Percentiles rank a stretch among this genome's conserved stretches.
Evolutionary conservation across 2,797 vertebrate species (phyloP).

Genomic region (Ateles fusciceps): DNA sequence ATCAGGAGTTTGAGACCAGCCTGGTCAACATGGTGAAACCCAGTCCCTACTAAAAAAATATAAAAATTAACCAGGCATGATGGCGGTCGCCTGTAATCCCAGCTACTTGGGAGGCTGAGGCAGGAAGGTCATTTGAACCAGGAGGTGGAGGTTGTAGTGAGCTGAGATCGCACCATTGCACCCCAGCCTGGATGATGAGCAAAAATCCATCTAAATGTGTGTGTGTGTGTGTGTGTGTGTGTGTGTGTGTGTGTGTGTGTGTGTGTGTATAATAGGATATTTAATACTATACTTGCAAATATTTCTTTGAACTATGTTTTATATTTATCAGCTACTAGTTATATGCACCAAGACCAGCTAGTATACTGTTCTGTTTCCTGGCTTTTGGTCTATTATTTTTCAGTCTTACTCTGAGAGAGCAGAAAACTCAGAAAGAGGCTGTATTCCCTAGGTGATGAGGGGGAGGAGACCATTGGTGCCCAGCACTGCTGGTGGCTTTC

Average conservation of each 20-base stretch:
- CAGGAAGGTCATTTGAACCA: background rate
- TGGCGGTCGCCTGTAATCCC: background rate
- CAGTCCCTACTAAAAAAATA: background rate
- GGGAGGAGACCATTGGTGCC: fast-evolving
- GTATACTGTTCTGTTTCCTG: background rate
- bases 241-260: too few relatives aligned
- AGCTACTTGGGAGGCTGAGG: background rate
- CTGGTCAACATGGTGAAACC: background rate
- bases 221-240: too few relatives aligned
- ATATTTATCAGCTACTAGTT: background rate
- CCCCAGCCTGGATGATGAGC: background rate
- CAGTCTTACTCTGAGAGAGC: background rate
- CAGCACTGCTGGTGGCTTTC: background rate
- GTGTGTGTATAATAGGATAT: background rate
- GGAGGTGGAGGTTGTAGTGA: background rate
- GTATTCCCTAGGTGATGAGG: background rate
- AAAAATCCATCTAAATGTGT: background rate
- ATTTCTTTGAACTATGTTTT: background rate
- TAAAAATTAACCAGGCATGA: background rate
- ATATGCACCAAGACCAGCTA: fast-evolving
- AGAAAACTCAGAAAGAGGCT: background rate
- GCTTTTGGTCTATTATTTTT: background rate
- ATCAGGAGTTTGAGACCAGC: background rate
- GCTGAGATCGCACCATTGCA: background rate
- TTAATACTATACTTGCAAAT: background rate